Conservation (phyloP, 2,797 vertebrate species). For the Gymnodraco acuticeps region DNA sequence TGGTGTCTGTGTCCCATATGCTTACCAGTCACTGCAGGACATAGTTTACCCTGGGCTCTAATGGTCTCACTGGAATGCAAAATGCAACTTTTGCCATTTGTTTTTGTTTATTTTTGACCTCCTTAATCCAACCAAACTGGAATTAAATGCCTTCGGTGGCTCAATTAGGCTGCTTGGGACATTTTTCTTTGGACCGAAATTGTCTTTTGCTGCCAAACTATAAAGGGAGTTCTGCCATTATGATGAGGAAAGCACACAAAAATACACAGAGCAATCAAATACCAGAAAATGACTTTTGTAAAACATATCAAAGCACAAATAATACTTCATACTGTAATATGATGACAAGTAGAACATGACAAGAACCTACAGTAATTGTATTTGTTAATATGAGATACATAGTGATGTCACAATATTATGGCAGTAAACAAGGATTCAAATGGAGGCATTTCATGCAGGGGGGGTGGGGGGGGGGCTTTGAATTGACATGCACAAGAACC, state of each 20-base stretch:
- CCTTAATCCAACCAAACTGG: conserved; percentile 4
- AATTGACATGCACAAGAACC: too few relatives aligned
- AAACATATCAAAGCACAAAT: neutral
- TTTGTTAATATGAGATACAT: too few relatives aligned
- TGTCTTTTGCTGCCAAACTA: conserved; percentile 2
- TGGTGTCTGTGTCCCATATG: neutral
- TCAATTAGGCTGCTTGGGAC: conserved; percentile 16
- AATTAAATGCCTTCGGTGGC: neutral
- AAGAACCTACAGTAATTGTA: too few relatives aligned
- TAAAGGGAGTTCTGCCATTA: neutral
- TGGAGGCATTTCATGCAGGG: too few relatives aligned
- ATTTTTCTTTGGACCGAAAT: conserved; percentile 22
- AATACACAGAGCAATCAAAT: neutral
- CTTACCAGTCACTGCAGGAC: neutral
- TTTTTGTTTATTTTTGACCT: conserved; percentile 9
- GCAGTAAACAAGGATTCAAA: too few relatives aligned
- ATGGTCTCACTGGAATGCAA: neutral
- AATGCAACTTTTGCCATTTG: conserved; percentile 6
- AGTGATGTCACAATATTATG: too few relatives aligned
- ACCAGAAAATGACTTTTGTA: neutral
- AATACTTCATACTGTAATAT: too few relatives aligned
- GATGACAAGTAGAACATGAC: too few relatives aligned
- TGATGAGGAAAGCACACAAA: neutral
- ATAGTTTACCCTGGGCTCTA: neutral
- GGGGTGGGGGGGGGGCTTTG: too few relatives aligned